Base-by-base conservation (phyloP, 2,797 vertebrate species). In the Diceros bicornis region DNA sequence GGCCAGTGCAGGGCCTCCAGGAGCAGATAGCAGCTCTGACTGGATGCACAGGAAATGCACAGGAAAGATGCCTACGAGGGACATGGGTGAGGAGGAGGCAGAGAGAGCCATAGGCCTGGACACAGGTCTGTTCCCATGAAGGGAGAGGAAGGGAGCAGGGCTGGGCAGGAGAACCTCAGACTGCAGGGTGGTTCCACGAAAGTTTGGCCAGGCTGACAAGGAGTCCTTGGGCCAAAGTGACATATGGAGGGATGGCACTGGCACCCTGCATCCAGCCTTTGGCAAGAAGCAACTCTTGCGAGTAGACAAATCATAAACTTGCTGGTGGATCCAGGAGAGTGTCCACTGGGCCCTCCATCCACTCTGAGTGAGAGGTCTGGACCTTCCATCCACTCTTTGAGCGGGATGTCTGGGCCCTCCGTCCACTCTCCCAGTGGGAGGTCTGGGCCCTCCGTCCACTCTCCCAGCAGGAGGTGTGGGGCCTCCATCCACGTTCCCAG, bases 21-120 rank as follows among this genome's bases (percentile, higher is more conserved):
- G 78, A 61, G 55, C 55, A 0, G 8, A 5, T 0, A 4, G 55
- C n/a, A 2, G 0, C n/a, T 1, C 7, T 21, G n/a, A 59, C 23
- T 25, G 23, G n/a, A 68, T 1, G 7, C 32, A 9, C 23, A 20
- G 64, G 64, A n/a, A 18, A 18, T 4, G 7, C 64, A 2, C 17
- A 8, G 7, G 32, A 7, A 10, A 0, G 17, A 4, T 4, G 4
- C 64, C 64, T 68, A 32, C 0, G 17, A 68, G 4, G 32, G 16
- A 34, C 7, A 4, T 7, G 64, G 62, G 62, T 14, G 29, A 10
- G 27, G 13, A 6, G 61, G 61, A 64, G 12, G 27, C 61, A 64
- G 61, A 27, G 27, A 32, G 61, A 29, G 61, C 61, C 61, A 18
- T 27, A 13, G 61, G 61, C 61, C 27, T 32, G 27, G 61, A 32